Evolutionary conservation across 2,797 vertebrate genomes (phyloP).

Genomic region (Apogon hyalosoma): DNA sequence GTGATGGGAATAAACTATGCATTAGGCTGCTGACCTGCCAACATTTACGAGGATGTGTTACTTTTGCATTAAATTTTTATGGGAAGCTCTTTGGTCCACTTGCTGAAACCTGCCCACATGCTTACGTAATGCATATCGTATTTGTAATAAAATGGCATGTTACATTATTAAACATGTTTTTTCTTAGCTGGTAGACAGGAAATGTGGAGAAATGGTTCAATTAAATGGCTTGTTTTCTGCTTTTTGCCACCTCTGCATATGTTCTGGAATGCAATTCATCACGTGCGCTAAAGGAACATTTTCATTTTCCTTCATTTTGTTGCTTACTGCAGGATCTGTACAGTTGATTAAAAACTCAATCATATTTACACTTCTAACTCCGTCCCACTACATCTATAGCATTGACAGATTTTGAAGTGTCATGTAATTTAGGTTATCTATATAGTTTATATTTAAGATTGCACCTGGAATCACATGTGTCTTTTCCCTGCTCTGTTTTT

Average conservation of each 20-base stretch:
- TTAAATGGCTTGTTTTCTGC: conserved; percentile 10
- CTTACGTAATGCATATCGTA: neutral
- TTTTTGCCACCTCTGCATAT: neutral
- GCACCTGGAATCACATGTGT: conserved; percentile 6
- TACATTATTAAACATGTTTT: neutral
- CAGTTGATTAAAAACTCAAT: no score
- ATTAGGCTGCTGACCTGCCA: conserved; percentile 16
- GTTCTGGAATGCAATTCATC: conserved; percentile 20
- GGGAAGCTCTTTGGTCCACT: neutral
- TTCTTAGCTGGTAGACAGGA: neutral
- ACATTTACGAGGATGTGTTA: conserved; percentile 12
- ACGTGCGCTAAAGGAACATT: conserved; percentile 12
- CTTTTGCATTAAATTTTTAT: conserved; percentile 6
- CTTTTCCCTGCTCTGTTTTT: neutral
- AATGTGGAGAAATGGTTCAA: neutral
- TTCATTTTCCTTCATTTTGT: conserved; percentile 4
- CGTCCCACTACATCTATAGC: neutral
- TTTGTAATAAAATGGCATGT: neutral
- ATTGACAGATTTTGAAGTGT: neutral
- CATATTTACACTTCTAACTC: neutral
- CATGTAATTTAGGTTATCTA: conserved; percentile 4
- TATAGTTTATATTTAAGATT: neutral
- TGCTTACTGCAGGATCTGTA: neutral
- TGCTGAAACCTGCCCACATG: neutral
- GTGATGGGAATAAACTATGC: conserved; percentile 20